A percentile compares a stretch with the other conserved stretches of the same genome.
Evolutionary conservation across 2,113 vertebrate species (phyloP).

Genomic region (Macroglossus sobrinus): DNA sequence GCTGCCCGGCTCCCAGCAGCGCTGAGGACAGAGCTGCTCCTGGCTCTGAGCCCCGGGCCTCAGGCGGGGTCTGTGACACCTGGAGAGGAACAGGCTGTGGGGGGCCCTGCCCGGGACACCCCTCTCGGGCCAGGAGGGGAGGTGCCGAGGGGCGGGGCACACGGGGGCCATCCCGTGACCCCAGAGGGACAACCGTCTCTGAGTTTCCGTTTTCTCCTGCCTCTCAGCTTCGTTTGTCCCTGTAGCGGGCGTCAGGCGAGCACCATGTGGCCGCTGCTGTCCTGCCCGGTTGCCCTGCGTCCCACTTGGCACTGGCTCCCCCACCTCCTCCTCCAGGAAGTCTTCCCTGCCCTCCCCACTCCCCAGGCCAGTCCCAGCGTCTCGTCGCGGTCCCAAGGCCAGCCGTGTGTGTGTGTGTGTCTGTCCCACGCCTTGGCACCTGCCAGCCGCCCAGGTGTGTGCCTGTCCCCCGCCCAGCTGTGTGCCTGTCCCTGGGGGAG

Average conservation of each 20-base stretch:
- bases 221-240: rapidly evolving
- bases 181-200: rapidly evolving
- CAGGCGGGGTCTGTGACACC: rapidly evolving
- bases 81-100: rapidly evolving
- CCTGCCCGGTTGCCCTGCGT: rapidly evolving
- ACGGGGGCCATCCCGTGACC: rapidly evolving
- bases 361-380: too few species aligned
- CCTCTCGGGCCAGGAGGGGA: background rate
- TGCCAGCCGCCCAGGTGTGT: too few species aligned
- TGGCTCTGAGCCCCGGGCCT: rapidly evolving
- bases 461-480: too few species aligned
- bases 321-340: rapidly evolving
- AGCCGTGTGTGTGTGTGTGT: rapidly evolving
- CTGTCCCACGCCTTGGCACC: rapidly evolving
- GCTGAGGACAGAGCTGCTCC: background rate
- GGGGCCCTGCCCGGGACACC: background rate
- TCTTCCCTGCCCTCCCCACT: rapidly evolving
- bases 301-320: rapidly evolving
- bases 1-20: background rate
- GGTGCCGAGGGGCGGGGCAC: rapidly evolving
- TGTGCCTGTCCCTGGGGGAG: background rate
- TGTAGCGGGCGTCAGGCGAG: rapidly evolving
- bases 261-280: rapidly evolving
- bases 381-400: rapidly evolving
- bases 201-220: background rate